Conservation (phyloP, 2,113 vertebrate species). For the Sander vitreus region DNA sequence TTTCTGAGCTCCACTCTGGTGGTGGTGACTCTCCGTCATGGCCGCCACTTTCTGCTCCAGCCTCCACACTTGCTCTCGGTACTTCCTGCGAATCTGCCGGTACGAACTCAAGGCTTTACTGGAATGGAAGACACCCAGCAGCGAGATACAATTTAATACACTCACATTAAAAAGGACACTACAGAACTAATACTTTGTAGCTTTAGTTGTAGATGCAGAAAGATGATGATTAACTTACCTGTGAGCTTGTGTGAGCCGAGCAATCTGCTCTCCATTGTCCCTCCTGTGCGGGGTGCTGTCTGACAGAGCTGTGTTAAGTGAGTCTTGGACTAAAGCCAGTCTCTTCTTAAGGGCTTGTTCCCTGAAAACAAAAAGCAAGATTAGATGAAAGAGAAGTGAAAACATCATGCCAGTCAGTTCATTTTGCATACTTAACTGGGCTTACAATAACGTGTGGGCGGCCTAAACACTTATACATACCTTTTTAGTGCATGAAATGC, state of each 20-base stretch:
- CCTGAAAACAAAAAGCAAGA: constrained; percentile 68
- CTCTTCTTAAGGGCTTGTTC: constrained; percentile 78
- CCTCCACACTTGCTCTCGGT: constrained; percentile 85
- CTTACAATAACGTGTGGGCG: no score
- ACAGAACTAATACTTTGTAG: no score
- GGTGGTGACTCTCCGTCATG: constrained; percentile 81
- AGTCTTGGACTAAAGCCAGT: constrained; percentile 78
- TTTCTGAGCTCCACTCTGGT: constrained; percentile 74
- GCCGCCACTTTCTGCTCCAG: constrained; percentile 85
- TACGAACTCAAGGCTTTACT: constrained; percentile 87
- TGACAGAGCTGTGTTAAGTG: constrained; percentile 81
- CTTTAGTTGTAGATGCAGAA: background rate
- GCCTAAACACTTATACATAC: no score
- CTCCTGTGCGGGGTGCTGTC: constrained; percentile 75
- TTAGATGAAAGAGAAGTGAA: background rate
- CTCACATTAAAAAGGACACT: background rate
- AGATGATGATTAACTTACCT: constrained; percentile 76
- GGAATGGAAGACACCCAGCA: constrained; percentile 17
- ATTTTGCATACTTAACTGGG: background rate
- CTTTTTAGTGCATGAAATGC: no score
- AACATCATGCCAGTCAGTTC: background rate
- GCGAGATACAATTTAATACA: background rate
- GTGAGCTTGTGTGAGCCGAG: constrained; percentile 86
- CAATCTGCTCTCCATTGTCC: constrained; percentile 81
- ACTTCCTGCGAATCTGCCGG: constrained; percentile 86